Base-by-base conservation (phyloP, 2,888 invertebrate genomes). In the Trissonchulus sp. region DNA sequence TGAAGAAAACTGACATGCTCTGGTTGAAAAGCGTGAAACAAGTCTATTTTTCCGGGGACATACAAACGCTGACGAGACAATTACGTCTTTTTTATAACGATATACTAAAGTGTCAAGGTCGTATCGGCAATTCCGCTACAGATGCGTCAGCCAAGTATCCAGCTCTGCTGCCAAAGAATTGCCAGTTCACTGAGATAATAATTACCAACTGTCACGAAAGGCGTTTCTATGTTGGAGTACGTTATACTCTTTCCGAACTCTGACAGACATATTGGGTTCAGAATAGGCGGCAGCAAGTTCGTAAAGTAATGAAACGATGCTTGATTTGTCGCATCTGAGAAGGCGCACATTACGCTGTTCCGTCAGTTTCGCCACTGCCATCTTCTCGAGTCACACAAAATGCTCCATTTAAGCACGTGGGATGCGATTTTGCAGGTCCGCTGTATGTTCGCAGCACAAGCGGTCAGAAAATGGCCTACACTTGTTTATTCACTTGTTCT, bases 401-500 rank as follows among this genome's bases (percentile, higher is more conserved):
- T 30, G 31, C 65, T 31, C 74, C 74, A 31, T 74, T 74, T 34
- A 23, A 31, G 30, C n/a, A 82, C 1, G 77, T 77, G 0, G 85
- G 84, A 8, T 77, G 85, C 0, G 85, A 85, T 77, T 80, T 85
- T 60, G 80, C 82, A 2, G 86, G 86, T 0, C 85, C 86, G 0
- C 68, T 86, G 23, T 77, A 73, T 35, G 75, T 84, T 18, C 80
- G 76, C 74, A 76, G 79, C 18, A n/a, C n/a, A n/a, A 73, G 36
- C 23, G 82, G 83, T 68, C 80, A 78, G 2, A 23, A 35, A 15
- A 80, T 80, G 62, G 35, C 62, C 0, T 85, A 82, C 81, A 79
- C 85, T n/a, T 78, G 79, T 18, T 48, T 86, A 2, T 83, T 82
- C 75, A 85, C 85, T 0, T 86, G 85, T 79, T 83, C 85, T 0